Percentiles rank a stretch among this genome's conserved stretches.
These are phyloP conservation scores for Heterotis niloticus DNA, from an alignment of 2,113 vertebrate species.

Conservation along the genomic window DNA sequence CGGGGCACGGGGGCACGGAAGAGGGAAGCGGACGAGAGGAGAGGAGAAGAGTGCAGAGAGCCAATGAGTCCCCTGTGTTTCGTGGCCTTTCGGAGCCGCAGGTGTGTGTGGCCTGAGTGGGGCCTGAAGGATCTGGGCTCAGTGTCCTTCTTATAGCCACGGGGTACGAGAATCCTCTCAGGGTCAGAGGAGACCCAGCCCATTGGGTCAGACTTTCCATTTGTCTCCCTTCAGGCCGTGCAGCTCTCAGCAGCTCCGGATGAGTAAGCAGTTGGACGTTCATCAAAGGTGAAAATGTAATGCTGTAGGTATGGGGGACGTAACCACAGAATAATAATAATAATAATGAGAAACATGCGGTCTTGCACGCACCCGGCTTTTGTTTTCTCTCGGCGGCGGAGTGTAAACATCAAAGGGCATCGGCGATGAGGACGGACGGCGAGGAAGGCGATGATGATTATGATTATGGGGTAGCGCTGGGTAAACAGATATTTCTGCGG, in stretches of 20 bases:
- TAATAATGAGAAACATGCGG: no score
- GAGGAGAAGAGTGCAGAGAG: not conserved
- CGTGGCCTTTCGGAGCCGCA: conserved; percentile 3
- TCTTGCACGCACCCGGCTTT: not conserved
- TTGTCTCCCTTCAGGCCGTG: not conserved
- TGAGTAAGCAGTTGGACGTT: not conserved
- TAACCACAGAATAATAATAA: no score
- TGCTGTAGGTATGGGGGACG: not conserved
- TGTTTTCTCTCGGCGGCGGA: not conserved
- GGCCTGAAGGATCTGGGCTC: not conserved
- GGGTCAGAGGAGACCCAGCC: not conserved
- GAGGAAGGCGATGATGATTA: not conserved
- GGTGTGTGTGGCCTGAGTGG: not conserved
- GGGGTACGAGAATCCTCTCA: no score
- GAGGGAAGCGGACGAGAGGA: not conserved
- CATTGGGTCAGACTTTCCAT: not conserved
- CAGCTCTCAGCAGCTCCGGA: not conserved
- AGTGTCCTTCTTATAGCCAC: no score
- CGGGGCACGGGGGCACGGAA: conserved; percentile 47
- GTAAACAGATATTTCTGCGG: not conserved
- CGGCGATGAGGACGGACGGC: no score
- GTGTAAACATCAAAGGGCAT: not conserved
- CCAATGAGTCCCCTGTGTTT: not conserved
- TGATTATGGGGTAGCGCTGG: not conserved
- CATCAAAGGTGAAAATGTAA: not conserved